These are phyloP conservation scores for Agrochola lota DNA, from an alignment of 2,888 invertebrate species.

Conservation along the genomic window DNA sequence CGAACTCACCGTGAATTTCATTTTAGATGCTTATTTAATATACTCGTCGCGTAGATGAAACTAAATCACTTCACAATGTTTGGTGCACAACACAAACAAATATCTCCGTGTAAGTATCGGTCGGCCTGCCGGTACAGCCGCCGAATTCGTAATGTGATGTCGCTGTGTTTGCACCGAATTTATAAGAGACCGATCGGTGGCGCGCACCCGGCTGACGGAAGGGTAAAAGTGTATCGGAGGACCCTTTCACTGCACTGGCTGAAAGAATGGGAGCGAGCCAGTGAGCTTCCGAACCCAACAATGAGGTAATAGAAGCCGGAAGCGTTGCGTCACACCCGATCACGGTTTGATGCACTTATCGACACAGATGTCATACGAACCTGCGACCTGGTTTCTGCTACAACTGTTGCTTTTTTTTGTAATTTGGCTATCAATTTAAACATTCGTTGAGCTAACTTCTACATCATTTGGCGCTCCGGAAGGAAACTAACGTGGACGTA, in stretches of 20 bases:
- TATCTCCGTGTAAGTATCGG: constrained; percentile 76
- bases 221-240: constrained; percentile 88
- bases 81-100: constrained; percentile 78
- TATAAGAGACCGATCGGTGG: constrained; percentile 86
- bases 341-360: constrained; percentile 82
- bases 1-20: constrained; percentile 90
- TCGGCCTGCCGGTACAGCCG: constrained; percentile 86
- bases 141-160: constrained; percentile 90
- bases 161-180: constrained; percentile 88
- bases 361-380: constrained; percentile 75
- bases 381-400: constrained; percentile 50
- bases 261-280: constrained; percentile 89
- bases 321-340: constrained; percentile 83
- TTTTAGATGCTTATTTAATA: constrained; percentile 84
- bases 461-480: constrained; percentile 8
- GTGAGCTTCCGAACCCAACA: constrained; percentile 86
- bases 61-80: constrained; percentile 85
- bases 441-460: constrained; percentile 23
- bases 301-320: constrained; percentile 88
- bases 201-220: constrained; percentile 82
- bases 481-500: constrained; percentile 11
- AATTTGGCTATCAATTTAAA: constrained; percentile 32
- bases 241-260: constrained; percentile 89
- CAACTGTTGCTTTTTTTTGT: constrained; percentile 43
- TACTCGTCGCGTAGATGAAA: constrained; percentile 82